phyloP scores from a whole-genome alignment of 1,140 invertebrate species.

The Venturia canescens region DNA sequence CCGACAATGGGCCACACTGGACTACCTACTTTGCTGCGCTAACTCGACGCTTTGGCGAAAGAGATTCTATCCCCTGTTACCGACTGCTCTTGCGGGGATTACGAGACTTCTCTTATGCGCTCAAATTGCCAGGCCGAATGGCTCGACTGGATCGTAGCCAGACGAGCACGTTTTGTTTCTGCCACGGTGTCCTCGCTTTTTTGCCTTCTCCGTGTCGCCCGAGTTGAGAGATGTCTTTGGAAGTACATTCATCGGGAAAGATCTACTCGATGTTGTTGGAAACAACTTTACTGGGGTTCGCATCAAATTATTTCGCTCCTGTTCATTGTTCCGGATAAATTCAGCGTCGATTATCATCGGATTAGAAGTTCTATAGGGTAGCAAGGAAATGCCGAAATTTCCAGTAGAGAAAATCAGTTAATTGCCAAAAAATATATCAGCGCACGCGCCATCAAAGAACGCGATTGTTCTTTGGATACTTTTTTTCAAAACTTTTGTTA shows the following conservation, averaged over 20 bases:
- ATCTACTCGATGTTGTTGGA: neutral
- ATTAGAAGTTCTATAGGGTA: too few relatives aligned
- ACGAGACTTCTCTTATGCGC: constrained; percentile 20
- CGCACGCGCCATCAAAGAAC: too few relatives aligned
- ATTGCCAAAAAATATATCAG: too few relatives aligned
- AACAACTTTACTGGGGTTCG: neutral
- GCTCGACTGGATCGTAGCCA: constrained; percentile 64
- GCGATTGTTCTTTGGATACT: too few relatives aligned
- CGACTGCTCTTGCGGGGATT: constrained; percentile 33
- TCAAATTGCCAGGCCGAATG: constrained; percentile 30
- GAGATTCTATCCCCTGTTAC: constrained; percentile 32
- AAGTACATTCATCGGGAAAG: neutral
- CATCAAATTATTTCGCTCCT: too few relatives aligned
- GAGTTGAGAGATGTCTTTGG: neutral
- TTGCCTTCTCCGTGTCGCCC: constrained; percentile 29
- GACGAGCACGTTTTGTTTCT: constrained; percentile 58
- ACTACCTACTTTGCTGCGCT: constrained; percentile 43
- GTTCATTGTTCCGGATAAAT: too few relatives aligned
- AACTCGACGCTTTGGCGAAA: constrained; percentile 66
- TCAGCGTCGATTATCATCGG: too few relatives aligned
- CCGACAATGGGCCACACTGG: constrained; percentile 51
- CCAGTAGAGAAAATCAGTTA: too few relatives aligned
- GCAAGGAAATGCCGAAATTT: too few relatives aligned
- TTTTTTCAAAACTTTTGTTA: too few relatives aligned
- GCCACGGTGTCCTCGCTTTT: constrained; percentile 60